These are phyloP conservation scores for Serranus cabrilla DNA, from an alignment of 2,797 vertebrate genomes.

Conservation along the genomic window DNA sequence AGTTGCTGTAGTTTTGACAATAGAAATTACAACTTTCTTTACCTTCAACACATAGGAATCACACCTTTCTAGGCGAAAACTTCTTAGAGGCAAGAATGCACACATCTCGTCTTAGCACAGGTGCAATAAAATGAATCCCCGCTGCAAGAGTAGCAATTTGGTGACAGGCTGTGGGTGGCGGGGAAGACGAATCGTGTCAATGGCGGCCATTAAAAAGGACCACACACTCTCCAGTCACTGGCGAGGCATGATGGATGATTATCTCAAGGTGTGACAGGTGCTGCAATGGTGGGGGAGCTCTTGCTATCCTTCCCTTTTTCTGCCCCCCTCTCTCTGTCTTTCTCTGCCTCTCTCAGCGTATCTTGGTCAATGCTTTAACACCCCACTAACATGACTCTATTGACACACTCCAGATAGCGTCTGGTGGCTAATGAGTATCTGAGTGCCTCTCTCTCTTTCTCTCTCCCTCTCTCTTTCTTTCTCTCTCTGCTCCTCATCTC, in stretches of 20 bases:
- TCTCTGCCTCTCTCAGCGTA: slow-evolving; percentile 79
- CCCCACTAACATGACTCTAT: slow-evolving; percentile 89
- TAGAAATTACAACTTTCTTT: slow-evolving; percentile 51
- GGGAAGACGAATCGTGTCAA: slow-evolving; percentile 95
- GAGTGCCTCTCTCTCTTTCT: slow-evolving; percentile 82
- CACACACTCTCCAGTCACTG: slow-evolving; percentile 95
- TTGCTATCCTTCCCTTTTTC: slow-evolving; percentile 77
- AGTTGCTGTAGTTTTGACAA: slow-evolving; percentile 48
- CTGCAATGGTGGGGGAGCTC: slow-evolving; percentile 85
- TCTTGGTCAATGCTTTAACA: slow-evolving; percentile 90
- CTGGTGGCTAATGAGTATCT: slow-evolving; percentile 92
- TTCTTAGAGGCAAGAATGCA: slow-evolving; percentile 68
- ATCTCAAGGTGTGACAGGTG: slow-evolving; percentile 96
- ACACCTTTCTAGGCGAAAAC: slow-evolving; percentile 56
- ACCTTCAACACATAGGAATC: slow-evolving; percentile 46
- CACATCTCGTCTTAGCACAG: slow-evolving; percentile 77
- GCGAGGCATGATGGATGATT: slow-evolving; percentile 95
- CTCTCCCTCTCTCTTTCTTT: slow-evolving; percentile 69
- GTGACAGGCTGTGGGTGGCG: slow-evolving; percentile 92
- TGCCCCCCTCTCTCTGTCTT: slow-evolving; percentile 48
- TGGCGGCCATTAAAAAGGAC: slow-evolving; percentile 96
- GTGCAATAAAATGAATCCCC: slow-evolving; percentile 80
- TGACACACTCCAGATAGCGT: slow-evolving; percentile 94
- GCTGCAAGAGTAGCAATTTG: slow-evolving; percentile 87
- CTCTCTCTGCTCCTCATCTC: slow-evolving; percentile 76